Conservation (phyloP, 2,113 vertebrate species). For the Oncorhynchus gorbuscha region DNA sequence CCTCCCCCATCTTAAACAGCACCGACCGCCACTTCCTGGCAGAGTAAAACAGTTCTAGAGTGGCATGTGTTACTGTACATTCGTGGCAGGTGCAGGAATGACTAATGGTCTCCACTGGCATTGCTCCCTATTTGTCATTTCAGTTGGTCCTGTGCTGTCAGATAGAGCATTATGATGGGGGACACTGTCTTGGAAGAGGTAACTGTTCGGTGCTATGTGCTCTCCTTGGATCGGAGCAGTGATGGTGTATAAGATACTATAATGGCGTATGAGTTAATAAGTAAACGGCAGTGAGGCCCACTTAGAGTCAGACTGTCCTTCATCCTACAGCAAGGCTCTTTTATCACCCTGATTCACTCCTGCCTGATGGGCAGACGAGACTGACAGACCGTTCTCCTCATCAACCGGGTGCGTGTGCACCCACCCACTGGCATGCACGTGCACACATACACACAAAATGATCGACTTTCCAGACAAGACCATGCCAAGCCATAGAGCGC, state of each 20-base stretch:
- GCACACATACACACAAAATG: slow-evolving; percentile 6
- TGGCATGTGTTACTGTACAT: no score
- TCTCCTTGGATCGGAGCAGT: slow-evolving; percentile 46
- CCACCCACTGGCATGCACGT: background rate
- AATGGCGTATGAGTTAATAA: background rate
- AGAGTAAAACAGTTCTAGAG: no score
- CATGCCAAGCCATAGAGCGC: background rate
- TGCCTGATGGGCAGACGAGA: slow-evolving; percentile 19
- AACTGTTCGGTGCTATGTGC: slow-evolving; percentile 17
- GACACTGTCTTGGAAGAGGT: slow-evolving; percentile 23
- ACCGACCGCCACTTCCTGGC: no score
- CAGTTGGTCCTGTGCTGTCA: slow-evolving; percentile 23
- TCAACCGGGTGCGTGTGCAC: background rate
- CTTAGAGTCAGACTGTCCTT: slow-evolving; percentile 44
- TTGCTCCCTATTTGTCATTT: slow-evolving; percentile 19
- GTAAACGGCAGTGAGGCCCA: background rate
- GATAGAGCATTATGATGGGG: slow-evolving; percentile 19
- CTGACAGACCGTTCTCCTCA: background rate
- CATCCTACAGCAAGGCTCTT: slow-evolving; percentile 42
- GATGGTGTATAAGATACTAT: slow-evolving; percentile 30
- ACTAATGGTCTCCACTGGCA: no score
- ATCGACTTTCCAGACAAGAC: slow-evolving; percentile 35
- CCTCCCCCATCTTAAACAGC: no score
- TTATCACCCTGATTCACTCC: slow-evolving; percentile 29
- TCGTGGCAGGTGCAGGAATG: no score